These are phyloP conservation scores for Macrochelys suwanniensis DNA, from an alignment of 2,797 vertebrate species.

Conservation along the genomic window DNA sequence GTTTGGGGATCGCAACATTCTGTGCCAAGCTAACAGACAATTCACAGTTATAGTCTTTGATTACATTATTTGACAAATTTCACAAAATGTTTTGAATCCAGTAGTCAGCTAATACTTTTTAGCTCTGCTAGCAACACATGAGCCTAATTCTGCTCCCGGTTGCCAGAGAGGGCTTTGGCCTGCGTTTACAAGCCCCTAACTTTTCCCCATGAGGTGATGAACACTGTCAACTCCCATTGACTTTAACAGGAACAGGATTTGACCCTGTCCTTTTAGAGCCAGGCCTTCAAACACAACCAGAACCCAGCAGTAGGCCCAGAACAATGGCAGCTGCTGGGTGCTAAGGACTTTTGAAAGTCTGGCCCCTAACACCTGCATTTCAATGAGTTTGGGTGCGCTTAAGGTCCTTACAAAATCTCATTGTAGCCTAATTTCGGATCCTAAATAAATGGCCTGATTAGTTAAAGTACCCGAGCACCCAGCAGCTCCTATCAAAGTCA, in stretches of 20 bases:
- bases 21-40: neutral
- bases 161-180: neutral
- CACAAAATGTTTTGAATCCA: neutral
- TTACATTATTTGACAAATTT: conserved; percentile 8
- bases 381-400: neutral
- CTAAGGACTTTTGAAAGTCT: too few relatives aligned
- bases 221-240: neutral
- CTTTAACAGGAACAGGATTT: neutral
- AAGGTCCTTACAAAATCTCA: neutral
- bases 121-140: neutral
- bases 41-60: neutral
- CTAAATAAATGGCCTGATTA: neutral
- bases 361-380: neutral
- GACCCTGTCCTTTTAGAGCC: too few relatives aligned
- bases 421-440: neutral
- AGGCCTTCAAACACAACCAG: neutral
- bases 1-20: neutral
- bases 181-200: neutral
- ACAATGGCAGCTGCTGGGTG: neutral
- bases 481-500: neutral
- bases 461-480: neutral
- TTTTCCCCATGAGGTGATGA: neutral
- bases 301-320: neutral
- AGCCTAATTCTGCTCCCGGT: neutral
- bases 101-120: neutral